Evolutionary conservation across 1,140 invertebrate genomes (phyloP), one percentile per base, ranked within the genome.

Genomic region (Littorina saxatilis): DNA sequence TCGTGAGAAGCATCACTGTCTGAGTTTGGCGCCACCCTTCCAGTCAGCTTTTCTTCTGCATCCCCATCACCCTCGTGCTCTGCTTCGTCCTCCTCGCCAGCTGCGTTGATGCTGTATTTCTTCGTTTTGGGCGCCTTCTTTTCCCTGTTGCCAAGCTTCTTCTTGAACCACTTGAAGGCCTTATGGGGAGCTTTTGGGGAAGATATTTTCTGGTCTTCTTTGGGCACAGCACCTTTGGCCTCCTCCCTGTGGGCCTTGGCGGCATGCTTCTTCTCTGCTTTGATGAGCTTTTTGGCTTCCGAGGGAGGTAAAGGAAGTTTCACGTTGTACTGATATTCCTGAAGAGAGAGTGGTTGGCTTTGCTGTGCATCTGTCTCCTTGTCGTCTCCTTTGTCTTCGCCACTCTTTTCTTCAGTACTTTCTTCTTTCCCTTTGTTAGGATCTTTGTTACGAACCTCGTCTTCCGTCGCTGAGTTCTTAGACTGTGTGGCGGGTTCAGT

Each of bases 251-350:
- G 70, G 23, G 40, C 15, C 37, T 73, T 73, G 23, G 43, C 5
- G 15, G 70, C n/a, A 43, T 73, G 29, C 70, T 73, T 73, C 70
- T 73, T 73, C 40, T 73, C 43, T 47, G 70, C 70, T 50, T 73
- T 73, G 29, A 52, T 73, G 0, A 73, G 7, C 70, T 73, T 73
- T n/a, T 50, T 73, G 4, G 70, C 70, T 50, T 73, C 70, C 27
- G 47, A 39, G 5, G 66, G 66, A 3, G 66, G 35, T 32, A 68
- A 39, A 20, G 66, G 66, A 5, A 68, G 66, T 23, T 40, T 68
- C 2, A 68, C 66, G 23, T 68, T 35, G 11, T 68, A 35, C 35
- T 23, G 15, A 17, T 17, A 20, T 3, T 17, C 11, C 29, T 68
- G 35, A 2, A 32, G 27, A 7, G 4, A 5, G 0, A 32, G 15